Evolutionary conservation across 2,113 vertebrate genomes (phyloP), one percentile per base, ranked within the genome.

Genomic region (Gavia stellata): DNA sequence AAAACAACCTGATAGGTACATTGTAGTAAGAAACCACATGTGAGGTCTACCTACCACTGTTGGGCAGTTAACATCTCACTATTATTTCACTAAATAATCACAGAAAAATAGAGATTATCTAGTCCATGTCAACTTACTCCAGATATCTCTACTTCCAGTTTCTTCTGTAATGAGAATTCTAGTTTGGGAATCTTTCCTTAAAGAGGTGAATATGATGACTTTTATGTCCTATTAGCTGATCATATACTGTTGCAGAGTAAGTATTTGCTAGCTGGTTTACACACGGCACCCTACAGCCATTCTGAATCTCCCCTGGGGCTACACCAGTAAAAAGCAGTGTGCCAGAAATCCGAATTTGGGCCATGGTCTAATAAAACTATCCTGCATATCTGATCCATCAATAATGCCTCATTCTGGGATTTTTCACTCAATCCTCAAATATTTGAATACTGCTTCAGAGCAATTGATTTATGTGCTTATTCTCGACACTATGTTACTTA

Each of bases 391-490:
- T 83, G 36, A 73, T 67, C 68, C 45, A 90, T 91, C 68, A 92
- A 47, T 84, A 78, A 85, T 68, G 29, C 15, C 25, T 81, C 44
- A 63, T 94, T 86, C 29, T 49, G 45, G 21, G 25, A 34, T 66
- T 62, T 65, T 83, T 61, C 40, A 62, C 8, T 79, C 0, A 0
- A 12, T 33, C 33, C n/a, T 67, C 2, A 6, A 33, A n/a, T 74
- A 74, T 88, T 36, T 81, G 36, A 72, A 56, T 62, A 47, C 0
- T 26, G 20, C 36, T 92, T 82, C 44, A 12, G 12, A 93, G 70
- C 34, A 91, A 79, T 42, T 77, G 82, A 94, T 95, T 89, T 88
- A 45, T 50, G 67, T 66, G 66, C 81, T 93, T 83, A n/a, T 50
- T 78, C 63, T 88, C 66, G 83, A 58, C 90, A 84, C 55, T 58